phyloP scores from a whole-genome alignment of 2,888 invertebrate species.

The Dascillus cervinus region DNA sequence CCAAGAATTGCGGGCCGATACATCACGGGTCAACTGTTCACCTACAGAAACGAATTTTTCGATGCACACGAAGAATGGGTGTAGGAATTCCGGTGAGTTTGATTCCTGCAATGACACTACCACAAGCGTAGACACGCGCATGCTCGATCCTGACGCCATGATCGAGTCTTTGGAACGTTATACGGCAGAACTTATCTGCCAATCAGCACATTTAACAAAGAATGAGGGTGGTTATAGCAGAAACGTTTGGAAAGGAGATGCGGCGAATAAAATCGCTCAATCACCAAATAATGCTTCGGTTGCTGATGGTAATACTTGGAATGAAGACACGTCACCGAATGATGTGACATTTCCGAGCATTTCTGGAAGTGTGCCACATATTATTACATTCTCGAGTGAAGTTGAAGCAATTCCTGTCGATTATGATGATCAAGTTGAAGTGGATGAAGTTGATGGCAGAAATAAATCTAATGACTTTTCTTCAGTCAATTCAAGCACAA shows the following conservation, averaged over 20 bases:
- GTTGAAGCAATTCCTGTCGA: constrained; percentile 23
- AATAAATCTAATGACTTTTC: constrained; percentile 37
- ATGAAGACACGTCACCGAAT: constrained; percentile 70
- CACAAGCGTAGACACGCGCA: constrained; percentile 29
- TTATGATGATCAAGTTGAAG: constrained; percentile 17
- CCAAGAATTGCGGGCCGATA: constrained; percentile 17
- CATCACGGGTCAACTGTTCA: constrained; percentile 39
- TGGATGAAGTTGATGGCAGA: constrained; percentile 20
- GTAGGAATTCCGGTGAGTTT: constrained; percentile 28
- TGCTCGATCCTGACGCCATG: constrained; percentile 59
- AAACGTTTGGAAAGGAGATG: no score
- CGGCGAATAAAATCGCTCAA: constrained; percentile 20
- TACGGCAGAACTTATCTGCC: constrained; percentile 57
- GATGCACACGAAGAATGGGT: constrained; percentile 44
- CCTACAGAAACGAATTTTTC: constrained; percentile 34
- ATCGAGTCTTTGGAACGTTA: constrained; percentile 58
- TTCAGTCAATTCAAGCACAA: constrained; percentile 50
- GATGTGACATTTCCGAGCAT: constrained; percentile 76
- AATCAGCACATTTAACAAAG: constrained; percentile 54
- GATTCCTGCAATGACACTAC: constrained; percentile 15
- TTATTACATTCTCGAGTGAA: constrained; percentile 61
- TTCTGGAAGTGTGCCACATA: constrained; percentile 65
- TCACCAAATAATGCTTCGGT: constrained; percentile 18
- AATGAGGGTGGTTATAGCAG: no score
- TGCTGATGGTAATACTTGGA: constrained; percentile 62